A percentile compares a stretch with the other conserved stretches of the same genome.
phyloP scores from a whole-genome alignment of 2,797 vertebrate genomes.

The Vipera ursinii region DNA sequence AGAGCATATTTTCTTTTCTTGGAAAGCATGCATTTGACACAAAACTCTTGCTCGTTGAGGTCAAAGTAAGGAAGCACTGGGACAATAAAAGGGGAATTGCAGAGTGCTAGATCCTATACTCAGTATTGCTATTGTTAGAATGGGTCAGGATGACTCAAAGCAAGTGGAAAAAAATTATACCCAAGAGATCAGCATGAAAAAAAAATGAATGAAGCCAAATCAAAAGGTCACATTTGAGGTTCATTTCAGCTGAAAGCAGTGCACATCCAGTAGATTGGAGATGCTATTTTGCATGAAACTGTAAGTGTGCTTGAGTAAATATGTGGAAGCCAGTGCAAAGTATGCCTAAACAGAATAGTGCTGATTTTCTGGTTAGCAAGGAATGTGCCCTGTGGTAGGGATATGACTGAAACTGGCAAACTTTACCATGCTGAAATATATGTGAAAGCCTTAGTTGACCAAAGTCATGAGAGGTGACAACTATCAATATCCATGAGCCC shows the following conservation, averaged over 20 bases:
- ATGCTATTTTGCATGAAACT: not conserved
- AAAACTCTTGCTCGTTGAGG: not conserved
- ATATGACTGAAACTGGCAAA: not conserved
- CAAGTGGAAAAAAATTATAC: not conserved
- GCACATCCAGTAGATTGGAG: not conserved
- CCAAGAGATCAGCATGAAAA: not conserved
- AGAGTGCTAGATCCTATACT: not conserved
- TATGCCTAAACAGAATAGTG: not conserved
- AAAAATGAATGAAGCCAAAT: not conserved
- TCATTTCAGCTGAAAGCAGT: not conserved
- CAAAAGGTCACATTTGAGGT: not conserved
- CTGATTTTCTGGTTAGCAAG: not conserved
- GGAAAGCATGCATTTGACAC: slow-evolving; percentile 6
- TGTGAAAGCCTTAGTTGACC: not conserved
- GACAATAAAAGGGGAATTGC: slow-evolving; percentile 16
- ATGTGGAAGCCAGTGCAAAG: not conserved
- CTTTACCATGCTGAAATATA: not conserved
- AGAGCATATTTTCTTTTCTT: slow-evolving; percentile 28
- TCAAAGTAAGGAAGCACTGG: not conserved
- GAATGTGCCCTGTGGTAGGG: not conserved
- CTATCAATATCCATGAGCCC: not conserved
- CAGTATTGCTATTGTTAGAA: not conserved
- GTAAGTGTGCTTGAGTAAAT: not conserved
- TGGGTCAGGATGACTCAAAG: not conserved
- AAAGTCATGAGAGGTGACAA: not conserved